Evolutionary conservation across 2,113 vertebrate species (phyloP), one percentile per base, ranked within the genome.

Genomic region (Erinaceus europaeus): DNA sequence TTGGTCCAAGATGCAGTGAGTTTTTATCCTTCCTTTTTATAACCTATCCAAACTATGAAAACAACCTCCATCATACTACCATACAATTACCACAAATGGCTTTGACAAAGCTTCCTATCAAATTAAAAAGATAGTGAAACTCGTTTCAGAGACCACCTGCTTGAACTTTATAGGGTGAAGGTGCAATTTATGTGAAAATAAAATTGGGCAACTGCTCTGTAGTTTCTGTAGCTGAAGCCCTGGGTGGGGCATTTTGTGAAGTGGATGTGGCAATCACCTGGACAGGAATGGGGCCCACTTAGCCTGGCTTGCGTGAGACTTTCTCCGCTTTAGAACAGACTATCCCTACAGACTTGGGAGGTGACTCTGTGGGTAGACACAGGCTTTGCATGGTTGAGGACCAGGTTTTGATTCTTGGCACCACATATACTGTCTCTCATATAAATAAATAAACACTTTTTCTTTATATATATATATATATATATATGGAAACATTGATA

Each of bases 51-150:
- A n/a, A 7, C 79, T 75, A 7, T 46, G 55, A 61, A 73, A 87
- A 84, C 76, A 88, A 25, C n/a, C 5, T 68, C 69, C 68, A 69
- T 44, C 65, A 69, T 4, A 5, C 18, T 80, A 84, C 73, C 4
- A 0, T 84, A 15, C 84, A 89, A 93, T 92, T 81, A 94, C n/a
- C 44, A 38, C 32, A 72, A 75, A 36, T 21, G 32, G 10, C 32
- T 91, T 93, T 76, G 68, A 74, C 80, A 84, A 62, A 44, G 55
- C 42, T 92, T 74, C 44, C 84, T 69, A 76, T 79, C 55, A 92
- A 74, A 73, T 79, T 59, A 68, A 88, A 91, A 85, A 42, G 90
- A 64, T 10, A 73, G 81, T 36, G 73, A 89, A 91, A 84, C 93
- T 91, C 34, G 23, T 85, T 90, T 77, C 84, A 64, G 73, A 77